A percentile compares a stretch with the other conserved stretches of the same genome.
Evolutionary conservation across 2,888 invertebrate species (phyloP).

Genomic region (Scotopteryx bipunctaria): DNA sequence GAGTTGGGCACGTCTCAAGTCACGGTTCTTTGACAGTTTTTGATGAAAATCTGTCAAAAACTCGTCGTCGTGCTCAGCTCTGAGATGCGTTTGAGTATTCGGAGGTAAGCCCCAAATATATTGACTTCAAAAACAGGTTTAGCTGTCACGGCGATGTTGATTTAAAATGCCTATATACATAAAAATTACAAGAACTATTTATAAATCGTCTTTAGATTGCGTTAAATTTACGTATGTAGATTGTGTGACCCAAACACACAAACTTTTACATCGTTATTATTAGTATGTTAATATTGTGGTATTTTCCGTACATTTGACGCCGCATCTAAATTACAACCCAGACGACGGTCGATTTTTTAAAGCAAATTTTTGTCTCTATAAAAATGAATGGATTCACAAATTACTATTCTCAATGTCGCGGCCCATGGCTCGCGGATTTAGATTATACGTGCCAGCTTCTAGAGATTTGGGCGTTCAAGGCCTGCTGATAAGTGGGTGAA

Average conservation of each 20-base stretch:
- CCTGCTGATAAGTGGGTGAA: conserved; percentile 48
- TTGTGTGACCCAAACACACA: background rate
- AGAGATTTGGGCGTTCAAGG: conserved; percentile 52
- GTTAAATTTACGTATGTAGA: no score
- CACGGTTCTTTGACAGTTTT: no score
- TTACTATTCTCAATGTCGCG: conserved; percentile 57
- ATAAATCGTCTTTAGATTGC: no score
- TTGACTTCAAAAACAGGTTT: no score
- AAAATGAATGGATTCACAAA: conserved; percentile 66
- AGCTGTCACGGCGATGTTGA: no score
- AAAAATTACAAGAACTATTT: no score
- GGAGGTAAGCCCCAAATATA: no score
- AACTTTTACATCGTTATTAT: background rate
- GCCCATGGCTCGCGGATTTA: conserved; percentile 48
- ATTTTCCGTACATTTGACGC: conserved; percentile 40
- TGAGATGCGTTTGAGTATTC: no score
- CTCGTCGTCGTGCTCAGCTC: no score
- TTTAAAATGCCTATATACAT: no score
- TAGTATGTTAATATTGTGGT: conserved; percentile 38
- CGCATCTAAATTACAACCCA: conserved; percentile 45
- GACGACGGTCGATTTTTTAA: conserved; percentile 47
- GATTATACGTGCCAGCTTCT: conserved; percentile 57
- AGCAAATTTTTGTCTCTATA: conserved; percentile 48
- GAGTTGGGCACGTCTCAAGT: no score
- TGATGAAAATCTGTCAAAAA: no score